A percentile compares a stretch with the other conserved stretches of the same genome.
These are phyloP conservation scores for Nasonovia ribisnigri DNA, from an alignment of 2,888 invertebrate genomes.

Conservation along the genomic window DNA sequence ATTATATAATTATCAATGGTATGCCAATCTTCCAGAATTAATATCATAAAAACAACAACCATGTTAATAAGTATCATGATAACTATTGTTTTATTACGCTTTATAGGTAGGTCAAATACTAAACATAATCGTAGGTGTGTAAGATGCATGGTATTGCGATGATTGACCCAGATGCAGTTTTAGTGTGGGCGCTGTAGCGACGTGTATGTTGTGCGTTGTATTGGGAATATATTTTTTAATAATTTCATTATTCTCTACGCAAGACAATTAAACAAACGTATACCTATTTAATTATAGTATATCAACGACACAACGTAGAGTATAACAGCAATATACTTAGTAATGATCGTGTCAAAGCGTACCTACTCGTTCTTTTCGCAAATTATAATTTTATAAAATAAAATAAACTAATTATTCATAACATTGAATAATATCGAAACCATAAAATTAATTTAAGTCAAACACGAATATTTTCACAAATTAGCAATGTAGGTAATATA, in stretches of 20 bases:
- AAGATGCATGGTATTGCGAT: constrained; percentile 30
- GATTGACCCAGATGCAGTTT: constrained; percentile 61
- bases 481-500: background rate
- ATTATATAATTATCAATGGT: background rate
- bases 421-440: background rate
- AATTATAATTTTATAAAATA: background rate
- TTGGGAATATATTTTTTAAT: background rate
- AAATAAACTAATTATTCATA: too few species aligned
- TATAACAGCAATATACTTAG: background rate
- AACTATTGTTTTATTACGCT: background rate
- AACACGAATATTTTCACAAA: background rate
- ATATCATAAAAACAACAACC: background rate
- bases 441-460: background rate
- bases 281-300: constrained; percentile 5
- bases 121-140: constrained; percentile 33
- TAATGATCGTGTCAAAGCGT: background rate
- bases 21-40: background rate
- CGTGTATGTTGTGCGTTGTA: background rate
- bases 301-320: background rate
- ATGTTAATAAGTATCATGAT: background rate
- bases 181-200: constrained; percentile 28
- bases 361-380: background rate
- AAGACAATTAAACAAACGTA: constrained; percentile 17
- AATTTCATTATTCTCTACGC: constrained; percentile 25
- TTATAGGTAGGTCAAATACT: constrained; percentile 48